These are phyloP conservation scores for Phymastichus coffea DNA, from an alignment of 1,140 invertebrate species.

Conservation along the genomic window DNA sequence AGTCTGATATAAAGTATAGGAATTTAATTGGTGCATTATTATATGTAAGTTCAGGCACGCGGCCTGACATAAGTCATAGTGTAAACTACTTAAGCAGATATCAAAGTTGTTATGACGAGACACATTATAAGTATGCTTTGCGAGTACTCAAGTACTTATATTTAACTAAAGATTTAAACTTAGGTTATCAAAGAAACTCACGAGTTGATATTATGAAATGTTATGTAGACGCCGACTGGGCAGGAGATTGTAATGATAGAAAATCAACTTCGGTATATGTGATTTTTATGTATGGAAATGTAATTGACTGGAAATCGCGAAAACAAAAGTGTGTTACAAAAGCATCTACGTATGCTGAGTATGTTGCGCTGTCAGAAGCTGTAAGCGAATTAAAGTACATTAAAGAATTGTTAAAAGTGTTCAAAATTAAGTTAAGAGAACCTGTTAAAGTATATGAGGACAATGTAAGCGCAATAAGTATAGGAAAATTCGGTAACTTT, in stretches of 20 bases:
- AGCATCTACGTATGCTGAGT: neutral
- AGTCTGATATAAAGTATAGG: neutral
- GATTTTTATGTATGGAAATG: constrained; percentile 13
- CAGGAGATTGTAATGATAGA: constrained; percentile 22
- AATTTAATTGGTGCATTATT: neutral
- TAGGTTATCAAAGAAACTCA: neutral
- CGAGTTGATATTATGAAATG: constrained; percentile 9
- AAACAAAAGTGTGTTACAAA: constrained; percentile 1
- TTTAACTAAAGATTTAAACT: neutral
- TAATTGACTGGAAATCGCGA: neutral
- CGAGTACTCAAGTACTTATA: neutral
- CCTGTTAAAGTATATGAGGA: neutral
- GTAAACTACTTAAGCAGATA: neutral
- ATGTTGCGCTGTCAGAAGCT: neutral
- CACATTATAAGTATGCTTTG: neutral
- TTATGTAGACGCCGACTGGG: constrained; percentile 26
- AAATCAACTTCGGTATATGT: constrained; percentile 28
- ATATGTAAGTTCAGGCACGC: neutral
- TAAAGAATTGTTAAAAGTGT: neutral
- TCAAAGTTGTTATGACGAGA: neutral
- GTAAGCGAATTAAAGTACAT: neutral
- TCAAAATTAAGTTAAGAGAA: neutral
- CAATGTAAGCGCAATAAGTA: neutral
- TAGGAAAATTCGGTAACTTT: neutral
- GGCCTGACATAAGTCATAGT: neutral